These are phyloP conservation scores for Paragorgia papillata DNA, from an alignment of 92 coral and sea anemone species.

Conservation along the genomic window DNA sequence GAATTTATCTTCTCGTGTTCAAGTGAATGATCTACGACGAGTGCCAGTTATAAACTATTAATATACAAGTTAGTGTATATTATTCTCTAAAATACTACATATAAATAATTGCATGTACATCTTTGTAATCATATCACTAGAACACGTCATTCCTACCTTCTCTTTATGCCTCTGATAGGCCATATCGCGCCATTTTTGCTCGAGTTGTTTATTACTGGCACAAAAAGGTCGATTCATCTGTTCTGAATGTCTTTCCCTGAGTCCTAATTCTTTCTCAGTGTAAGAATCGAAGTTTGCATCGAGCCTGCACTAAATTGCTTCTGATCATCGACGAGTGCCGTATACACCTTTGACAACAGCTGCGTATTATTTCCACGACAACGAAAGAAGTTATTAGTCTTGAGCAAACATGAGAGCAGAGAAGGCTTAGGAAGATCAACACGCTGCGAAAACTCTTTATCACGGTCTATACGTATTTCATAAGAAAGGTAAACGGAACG, in stretches of 20 bases:
- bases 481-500: no score
- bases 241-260: background rate
- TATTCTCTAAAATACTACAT: no score
- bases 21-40: no score
- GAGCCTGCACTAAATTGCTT: no score
- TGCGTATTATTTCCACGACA: slow-evolving; percentile 28
- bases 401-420: background rate
- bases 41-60: no score
- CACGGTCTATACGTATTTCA: no score
- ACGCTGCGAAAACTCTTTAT: slow-evolving; percentile 1
- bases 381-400: slow-evolving; percentile 11
- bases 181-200: slow-evolving; percentile 32
- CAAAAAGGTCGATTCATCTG: slow-evolving; percentile 32
- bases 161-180: slow-evolving; percentile 35
- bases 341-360: no score
- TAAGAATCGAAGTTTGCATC: background rate
- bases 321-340: no score
- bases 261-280: background rate
- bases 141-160: slow-evolving; percentile 29
- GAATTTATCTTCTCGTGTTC: no score
- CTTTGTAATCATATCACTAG: no score
- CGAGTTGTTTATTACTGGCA: slow-evolving; percentile 30
- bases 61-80: no score
- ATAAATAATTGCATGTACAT: no score
- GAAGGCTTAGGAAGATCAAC: slow-evolving; percentile 1